Base-by-base conservation (phyloP, 2,888 invertebrate species). In the Brachylomia viminalis region DNA sequence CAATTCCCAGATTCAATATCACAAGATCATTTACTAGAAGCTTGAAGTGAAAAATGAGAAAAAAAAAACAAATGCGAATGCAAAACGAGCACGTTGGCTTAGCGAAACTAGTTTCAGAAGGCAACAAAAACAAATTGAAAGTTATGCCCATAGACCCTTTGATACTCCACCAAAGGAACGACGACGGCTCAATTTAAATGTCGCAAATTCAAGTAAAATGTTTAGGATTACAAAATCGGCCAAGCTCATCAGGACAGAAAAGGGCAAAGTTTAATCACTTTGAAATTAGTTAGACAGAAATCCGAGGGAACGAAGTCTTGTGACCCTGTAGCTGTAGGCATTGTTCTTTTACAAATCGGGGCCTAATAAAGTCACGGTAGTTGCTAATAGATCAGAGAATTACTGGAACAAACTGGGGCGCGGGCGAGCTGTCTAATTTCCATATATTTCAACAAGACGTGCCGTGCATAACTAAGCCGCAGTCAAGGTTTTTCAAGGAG, bases 381-480 rank as follows among this genome's bases (percentile, higher is more conserved):
- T 74, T 83, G 75, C 84, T 91, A 92, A 93, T 94, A 94, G 94
- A 94, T 94, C 93, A 91, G 86, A 83, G 90, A 93, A 91, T 93
- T 94, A 92, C 91, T 87, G 83, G 86, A 88, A 90, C 84, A 80
- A 87, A 80, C 81, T 88, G 87, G 88, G 86, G 86, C 88, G 88
- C 86, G 78, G 86, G 86, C 69, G 85, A 88, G 86, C 88, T 87
- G 88, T 90, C 92, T 92, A 91, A 94, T 94, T 94, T 92, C 89
- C 93, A 92, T 93, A 93, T 87, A 93, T 92, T 92, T 91, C 78
- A 86, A 87, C 78, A 73, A 70, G 84, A 91, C 92, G 92, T 90
- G 92, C 75, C 86, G 83, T 72, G 92, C 89, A 89, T 91, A 83
- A 70, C 82, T 54, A 70, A 80, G 68, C 49, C 52, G 59, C 65